phyloP scores from a whole-genome alignment of 2,797 vertebrate species.

The Phrynocephalus vlangalii region DNA sequence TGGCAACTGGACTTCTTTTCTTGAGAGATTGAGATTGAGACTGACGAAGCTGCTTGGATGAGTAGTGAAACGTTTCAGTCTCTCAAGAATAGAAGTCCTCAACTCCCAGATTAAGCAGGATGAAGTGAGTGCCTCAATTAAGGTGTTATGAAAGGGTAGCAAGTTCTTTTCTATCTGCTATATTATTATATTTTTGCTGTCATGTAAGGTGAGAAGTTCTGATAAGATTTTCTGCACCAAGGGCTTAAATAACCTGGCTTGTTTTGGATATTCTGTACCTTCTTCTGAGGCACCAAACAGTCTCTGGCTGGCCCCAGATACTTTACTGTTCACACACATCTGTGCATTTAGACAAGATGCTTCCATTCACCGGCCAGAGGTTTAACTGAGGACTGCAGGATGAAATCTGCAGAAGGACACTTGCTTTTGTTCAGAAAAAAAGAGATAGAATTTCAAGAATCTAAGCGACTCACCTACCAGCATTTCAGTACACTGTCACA shows the following conservation, averaged over 20 bases:
- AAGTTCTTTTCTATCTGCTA: background rate
- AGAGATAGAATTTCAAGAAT: background rate
- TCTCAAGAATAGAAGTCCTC: too few relatives aligned
- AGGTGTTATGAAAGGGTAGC: background rate
- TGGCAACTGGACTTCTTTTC: too few relatives aligned
- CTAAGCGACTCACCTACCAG: background rate
- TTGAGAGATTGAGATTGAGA: too few relatives aligned
- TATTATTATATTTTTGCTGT: background rate
- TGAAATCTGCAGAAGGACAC: background rate
- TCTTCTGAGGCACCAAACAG: background rate
- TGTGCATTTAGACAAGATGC: too few relatives aligned
- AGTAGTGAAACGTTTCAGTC: too few relatives aligned
- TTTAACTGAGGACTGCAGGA: background rate
- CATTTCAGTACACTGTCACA: background rate
- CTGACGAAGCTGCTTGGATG: too few relatives aligned
- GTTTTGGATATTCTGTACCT: background rate
- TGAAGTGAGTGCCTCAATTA: background rate
- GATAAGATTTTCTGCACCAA: background rate
- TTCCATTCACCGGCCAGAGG: background rate
- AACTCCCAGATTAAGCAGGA: background rate
- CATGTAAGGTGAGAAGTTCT: background rate
- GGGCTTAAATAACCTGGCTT: background rate
- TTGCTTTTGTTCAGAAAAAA: too few relatives aligned
- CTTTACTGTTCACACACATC: too few relatives aligned
- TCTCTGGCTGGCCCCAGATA: background rate